Evolutionary conservation across 64 coral and sea anemone genomes (phyloP).

Genomic region (Actinia equina): DNA sequence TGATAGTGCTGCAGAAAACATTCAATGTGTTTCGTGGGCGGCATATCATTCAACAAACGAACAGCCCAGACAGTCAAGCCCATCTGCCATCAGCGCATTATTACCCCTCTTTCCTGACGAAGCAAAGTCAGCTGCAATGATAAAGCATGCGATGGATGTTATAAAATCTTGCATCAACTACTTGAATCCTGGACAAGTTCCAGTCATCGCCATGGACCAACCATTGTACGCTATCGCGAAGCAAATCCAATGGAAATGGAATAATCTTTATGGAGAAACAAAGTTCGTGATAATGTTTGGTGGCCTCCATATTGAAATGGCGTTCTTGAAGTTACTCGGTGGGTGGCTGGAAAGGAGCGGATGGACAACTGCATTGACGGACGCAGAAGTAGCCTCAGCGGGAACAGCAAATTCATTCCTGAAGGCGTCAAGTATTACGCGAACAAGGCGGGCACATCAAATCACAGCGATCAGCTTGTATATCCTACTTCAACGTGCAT

Average conservation of each 20-base stretch:
- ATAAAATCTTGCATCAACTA: background rate
- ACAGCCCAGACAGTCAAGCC: background rate
- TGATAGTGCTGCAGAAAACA: too few relatives aligned
- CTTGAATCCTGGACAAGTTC: conserved; percentile 43
- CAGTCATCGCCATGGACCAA: conserved; percentile 55
- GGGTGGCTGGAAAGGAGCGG: conserved; percentile 44
- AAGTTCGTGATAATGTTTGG: conserved; percentile 35
- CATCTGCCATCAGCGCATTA: conserved; percentile 6
- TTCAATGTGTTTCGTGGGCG: too few relatives aligned
- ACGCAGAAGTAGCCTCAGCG: conserved; percentile 25
- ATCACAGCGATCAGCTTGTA: too few relatives aligned
- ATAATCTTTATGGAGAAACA: conserved; percentile 29
- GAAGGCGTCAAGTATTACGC: too few relatives aligned
- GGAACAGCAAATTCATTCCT: too few relatives aligned
- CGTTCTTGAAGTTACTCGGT: conserved; percentile 40
- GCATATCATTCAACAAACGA: conserved; percentile 28
- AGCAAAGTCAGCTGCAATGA: too few relatives aligned
- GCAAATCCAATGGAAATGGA: conserved; percentile 35
- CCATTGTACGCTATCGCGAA: conserved; percentile 51
- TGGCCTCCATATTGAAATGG: conserved; percentile 45
- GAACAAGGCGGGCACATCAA: too few relatives aligned
- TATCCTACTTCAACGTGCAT: background rate
- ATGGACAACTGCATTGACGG: conserved; percentile 29
- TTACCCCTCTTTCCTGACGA: conserved; percentile 22
- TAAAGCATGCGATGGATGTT: too few relatives aligned